A percentile compares a stretch with the other conserved stretches of the same genome.
phyloP scores from a whole-genome alignment of 1,140 invertebrate genomes.

The Hyles euphorbiae region DNA sequence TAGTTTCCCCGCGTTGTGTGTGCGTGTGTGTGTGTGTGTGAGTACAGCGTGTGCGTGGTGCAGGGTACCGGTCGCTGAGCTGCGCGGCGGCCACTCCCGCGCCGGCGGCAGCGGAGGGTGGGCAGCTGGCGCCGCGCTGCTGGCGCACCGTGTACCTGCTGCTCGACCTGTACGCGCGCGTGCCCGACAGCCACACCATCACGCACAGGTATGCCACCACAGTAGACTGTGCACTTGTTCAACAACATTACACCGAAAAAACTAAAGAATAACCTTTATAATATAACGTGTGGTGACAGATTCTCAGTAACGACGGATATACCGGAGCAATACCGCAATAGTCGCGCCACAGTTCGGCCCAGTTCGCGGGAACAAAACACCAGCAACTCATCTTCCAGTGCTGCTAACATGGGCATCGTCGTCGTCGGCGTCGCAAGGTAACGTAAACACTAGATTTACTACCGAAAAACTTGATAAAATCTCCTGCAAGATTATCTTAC shows the following conservation, averaged over 20 bases:
- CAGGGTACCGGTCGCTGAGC: not conserved
- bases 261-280: too few species aligned
- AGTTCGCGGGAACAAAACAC: conserved; percentile 57
- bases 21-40: too few species aligned
- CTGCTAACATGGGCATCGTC: conserved; percentile 72
- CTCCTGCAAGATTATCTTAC: not conserved
- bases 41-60: not conserved
- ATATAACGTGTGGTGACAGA: conserved; percentile 22
- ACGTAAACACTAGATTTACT: not conserved
- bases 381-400: conserved; percentile 52
- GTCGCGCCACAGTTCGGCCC: conserved; percentile 38
- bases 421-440: conserved; percentile 83
- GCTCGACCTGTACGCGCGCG: conserved; percentile 93
- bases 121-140: conserved; percentile 84
- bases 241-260: too few species aligned
- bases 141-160: conserved; percentile 97
- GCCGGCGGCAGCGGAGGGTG: conserved; percentile 55
- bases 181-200: conserved; percentile 95
- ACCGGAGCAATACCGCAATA: conserved; percentile 49
- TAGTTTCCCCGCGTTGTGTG: too few species aligned
- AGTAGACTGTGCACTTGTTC: too few species aligned
- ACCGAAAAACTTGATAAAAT: too few species aligned
- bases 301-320: conserved; percentile 67
- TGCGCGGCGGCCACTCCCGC: conserved; percentile 1
- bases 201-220: conserved; percentile 55